Percentiles rank a stretch among this genome's conserved stretches.
Evolutionary conservation across 2,888 invertebrate species (phyloP).

Genomic region (Brachypalpus laphriformis): DNA sequence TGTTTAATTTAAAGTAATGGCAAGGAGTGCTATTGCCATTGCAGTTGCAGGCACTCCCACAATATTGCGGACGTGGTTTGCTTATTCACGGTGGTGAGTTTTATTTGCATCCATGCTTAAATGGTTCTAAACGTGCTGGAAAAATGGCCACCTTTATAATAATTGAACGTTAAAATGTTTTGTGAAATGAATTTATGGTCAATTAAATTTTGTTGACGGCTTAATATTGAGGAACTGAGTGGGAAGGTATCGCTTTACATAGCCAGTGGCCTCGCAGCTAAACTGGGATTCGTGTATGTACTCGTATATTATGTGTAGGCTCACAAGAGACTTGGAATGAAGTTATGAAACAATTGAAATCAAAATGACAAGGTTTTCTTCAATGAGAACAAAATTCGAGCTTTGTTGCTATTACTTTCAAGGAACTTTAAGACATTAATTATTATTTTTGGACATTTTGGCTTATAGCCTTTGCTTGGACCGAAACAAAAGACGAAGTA

Average conservation of each 20-base stretch:
- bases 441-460: too few species aligned
- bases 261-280: too few species aligned
- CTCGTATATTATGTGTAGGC: too few species aligned
- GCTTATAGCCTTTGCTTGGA: too few species aligned
- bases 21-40: background rate
- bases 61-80: background rate
- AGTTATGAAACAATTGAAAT: too few species aligned
- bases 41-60: constrained; percentile 3
- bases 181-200: background rate
- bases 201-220: background rate
- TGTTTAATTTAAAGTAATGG: background rate
- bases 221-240: background rate
- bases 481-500: too few species aligned
- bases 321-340: too few species aligned
- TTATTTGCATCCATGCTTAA: background rate
- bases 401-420: too few species aligned
- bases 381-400: too few species aligned
- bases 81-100: constrained; percentile 1
- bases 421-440: too few species aligned
- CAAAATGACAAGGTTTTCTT: too few species aligned
- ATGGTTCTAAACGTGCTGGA: background rate
- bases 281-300: too few species aligned
- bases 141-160: background rate
- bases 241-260: background rate
- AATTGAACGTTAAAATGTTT: background rate